A percentile compares a stretch with the other conserved stretches of the same genome.
Conservation (phyloP, 2,888 invertebrate genomes). For the Drosophila kanekoi region DNA sequence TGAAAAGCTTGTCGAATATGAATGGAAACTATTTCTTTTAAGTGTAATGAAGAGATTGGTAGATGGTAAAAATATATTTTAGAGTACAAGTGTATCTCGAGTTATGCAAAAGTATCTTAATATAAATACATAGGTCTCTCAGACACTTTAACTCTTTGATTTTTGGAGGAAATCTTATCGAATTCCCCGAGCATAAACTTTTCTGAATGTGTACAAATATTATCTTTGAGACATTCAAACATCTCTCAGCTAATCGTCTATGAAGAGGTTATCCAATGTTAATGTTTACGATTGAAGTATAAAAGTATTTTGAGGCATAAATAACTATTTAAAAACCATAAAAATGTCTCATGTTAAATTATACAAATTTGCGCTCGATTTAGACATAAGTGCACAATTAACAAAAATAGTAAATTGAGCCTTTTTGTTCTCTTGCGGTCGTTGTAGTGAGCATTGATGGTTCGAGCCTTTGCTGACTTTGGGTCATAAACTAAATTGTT, state of each 20-base stretch:
- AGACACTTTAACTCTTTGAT: too few species aligned
- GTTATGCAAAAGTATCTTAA: background rate
- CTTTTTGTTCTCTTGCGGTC: conserved; percentile 7
- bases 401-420: conserved; percentile 45
- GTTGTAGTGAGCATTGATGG: conserved; percentile 35
- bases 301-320: background rate
- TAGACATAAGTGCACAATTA: conserved; percentile 11
- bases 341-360: background rate
- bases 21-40: too few species aligned
- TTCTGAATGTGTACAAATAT: too few species aligned
- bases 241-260: too few species aligned
- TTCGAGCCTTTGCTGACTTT: conserved; percentile 30
- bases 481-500: conserved; percentile 77
- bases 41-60: too few species aligned
- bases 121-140: too few species aligned
- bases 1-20: background rate
- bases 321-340: background rate
- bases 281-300: background rate
- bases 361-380: conserved; percentile 1
- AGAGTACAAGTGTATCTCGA: background rate
- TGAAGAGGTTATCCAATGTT: too few species aligned
- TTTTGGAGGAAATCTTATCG: too few species aligned
- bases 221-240: too few species aligned
- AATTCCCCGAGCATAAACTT: too few species aligned
- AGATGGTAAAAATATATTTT: background rate